A percentile compares a stretch with the other conserved stretches of the same genome.
These are phyloP conservation scores for Dicaeum eximium DNA, from an alignment of 2,113 vertebrate genomes.

Conservation along the genomic window DNA sequence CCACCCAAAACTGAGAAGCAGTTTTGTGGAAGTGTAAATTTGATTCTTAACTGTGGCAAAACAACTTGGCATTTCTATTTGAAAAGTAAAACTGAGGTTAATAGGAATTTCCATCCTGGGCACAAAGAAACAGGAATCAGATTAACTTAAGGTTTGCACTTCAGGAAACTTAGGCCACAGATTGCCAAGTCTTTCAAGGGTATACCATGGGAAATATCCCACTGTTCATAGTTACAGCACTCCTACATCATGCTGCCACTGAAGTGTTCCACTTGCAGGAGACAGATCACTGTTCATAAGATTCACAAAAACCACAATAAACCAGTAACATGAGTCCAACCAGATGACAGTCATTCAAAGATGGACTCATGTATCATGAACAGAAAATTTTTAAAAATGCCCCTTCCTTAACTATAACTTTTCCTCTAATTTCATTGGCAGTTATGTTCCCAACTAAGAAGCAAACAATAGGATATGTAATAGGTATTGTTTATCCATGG, in stretches of 20 bases:
- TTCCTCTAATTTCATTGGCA: neutral
- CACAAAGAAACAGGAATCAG: neutral
- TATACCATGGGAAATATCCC: neutral
- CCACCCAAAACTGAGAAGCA: neutral
- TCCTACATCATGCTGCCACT: neutral
- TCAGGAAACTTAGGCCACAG: neutral
- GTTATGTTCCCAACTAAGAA: neutral
- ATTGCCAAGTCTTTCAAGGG: neutral
- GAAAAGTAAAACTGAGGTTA: neutral
- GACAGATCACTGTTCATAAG: neutral
- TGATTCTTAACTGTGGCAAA: neutral
- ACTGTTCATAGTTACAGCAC: neutral
- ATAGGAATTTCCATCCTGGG: neutral
- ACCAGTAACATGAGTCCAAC: neutral
- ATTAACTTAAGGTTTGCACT: neutral
- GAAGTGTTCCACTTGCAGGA: neutral
- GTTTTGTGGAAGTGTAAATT: neutral
- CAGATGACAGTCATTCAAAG: neutral
- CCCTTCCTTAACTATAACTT: neutral
- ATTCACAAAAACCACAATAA: neutral
- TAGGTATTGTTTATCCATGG: neutral
- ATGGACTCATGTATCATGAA: neutral
- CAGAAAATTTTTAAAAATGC: neutral
- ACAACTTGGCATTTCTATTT: neutral
- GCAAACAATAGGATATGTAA: neutral